Base-by-base conservation (phyloP, 2,797 vertebrate genomes). In the Prunella strophiata region DNA sequence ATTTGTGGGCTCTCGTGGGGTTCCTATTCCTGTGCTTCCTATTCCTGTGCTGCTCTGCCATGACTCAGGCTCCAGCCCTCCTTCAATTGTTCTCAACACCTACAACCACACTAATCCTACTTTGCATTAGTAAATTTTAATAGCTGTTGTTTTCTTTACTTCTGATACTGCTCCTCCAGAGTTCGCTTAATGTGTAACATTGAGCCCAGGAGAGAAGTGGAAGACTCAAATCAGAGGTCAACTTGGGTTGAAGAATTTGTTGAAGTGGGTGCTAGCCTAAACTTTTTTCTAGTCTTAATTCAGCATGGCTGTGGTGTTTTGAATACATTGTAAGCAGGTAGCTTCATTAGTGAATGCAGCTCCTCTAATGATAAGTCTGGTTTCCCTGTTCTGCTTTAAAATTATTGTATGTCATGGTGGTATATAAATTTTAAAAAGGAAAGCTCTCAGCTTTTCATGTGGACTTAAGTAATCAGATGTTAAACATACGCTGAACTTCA, bases 31-130 rank as follows among this genome's bases (percentile, higher is more conserved):
- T 43, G 42, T 43, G 43, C 43, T 43, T 43, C 43, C 43, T 43
- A 4, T 36, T 58, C 0, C 32, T 55, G 36, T 3, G 2, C 10
- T n/a, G n/a, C 0, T 2, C 22, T 54, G 23, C 25, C 16, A 0
- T 27, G 55, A 11, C 15, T 67, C 4, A 0, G 25, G 30, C 20
- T 79, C 4, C 16, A 25, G 17, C 21, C 16, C 29, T 65, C 13
- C n/a, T 67, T 58, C 3, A 3, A 0, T n/a, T 5, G 0, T 17
- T 61, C 25, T 55, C 12, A 15, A 9, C 16, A 22, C 13, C 25
- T 65, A 15, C 38, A 25, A 11, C 5, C 10, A 7, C 32, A 16
- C 17, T 30, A 36, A 3, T n/a, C 20, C 43, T 47, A 9, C 5
- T 0, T 3, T 25, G 7, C 9, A 1, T 36, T 36, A 20, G 9